These are phyloP conservation scores for Buceros bicornis DNA, from an alignment of 2,797 vertebrate species.

Conservation along the genomic window DNA sequence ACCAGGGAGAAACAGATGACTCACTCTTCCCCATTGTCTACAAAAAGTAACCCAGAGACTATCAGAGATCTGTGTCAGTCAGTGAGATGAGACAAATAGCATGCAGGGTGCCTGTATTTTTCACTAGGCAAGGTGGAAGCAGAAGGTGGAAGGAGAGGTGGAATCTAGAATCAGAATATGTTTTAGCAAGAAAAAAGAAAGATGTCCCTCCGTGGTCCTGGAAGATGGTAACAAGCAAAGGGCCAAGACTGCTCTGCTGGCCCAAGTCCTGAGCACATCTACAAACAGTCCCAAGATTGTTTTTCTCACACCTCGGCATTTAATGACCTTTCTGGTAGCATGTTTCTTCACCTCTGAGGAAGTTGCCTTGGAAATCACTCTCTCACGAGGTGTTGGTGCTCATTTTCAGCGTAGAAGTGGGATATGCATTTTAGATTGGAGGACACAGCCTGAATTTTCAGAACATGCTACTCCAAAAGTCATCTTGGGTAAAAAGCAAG, in stretches of 20 bases:
- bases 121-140: background rate
- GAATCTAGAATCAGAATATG: background rate
- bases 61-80: background rate
- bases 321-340: background rate
- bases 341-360: background rate
- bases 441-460: background rate
- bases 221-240: background rate
- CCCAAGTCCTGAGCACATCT: background rate
- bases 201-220: rapidly evolving
- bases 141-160: background rate
- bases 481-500: background rate
- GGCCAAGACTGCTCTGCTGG: background rate
- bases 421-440: background rate
- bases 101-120: background rate
- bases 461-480: background rate
- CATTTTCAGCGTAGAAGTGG: background rate
- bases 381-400: background rate
- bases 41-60: background rate
- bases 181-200: background rate
- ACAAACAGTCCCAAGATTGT: background rate
- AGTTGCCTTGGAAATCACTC: background rate
- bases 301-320: background rate
- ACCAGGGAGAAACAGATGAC: background rate
- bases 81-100: background rate
- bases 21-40: background rate